Evolutionary conservation across 2,888 invertebrate genomes (phyloP).

Genomic region (Cosmia pyralina): DNA sequence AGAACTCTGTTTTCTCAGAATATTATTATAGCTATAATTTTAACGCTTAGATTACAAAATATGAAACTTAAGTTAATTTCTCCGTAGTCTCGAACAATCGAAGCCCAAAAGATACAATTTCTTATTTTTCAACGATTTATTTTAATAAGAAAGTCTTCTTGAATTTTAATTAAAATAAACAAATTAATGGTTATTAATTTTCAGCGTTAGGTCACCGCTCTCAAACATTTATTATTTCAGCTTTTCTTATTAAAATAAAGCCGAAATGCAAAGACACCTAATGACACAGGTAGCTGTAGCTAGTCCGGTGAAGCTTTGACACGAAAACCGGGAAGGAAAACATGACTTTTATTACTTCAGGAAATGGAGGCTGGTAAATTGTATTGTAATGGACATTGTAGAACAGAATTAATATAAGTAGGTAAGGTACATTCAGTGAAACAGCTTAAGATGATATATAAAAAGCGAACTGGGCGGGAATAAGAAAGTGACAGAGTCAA

Average conservation of each 20-base stretch:
- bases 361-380: slow-evolving; percentile 4
- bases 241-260: slow-evolving; percentile 17
- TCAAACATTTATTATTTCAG: slow-evolving; percentile 14
- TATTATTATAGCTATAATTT: not conserved
- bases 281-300: not conserved
- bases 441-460: no score
- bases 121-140: slow-evolving; percentile 1
- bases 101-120: not conserved
- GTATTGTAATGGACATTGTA: not conserved
- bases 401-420: slow-evolving; percentile 2
- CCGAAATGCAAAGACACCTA: slow-evolving; percentile 8
- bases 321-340: not conserved
- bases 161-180: slow-evolving; percentile 55
- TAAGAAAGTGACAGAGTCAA: no score
- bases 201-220: slow-evolving; percentile 18
- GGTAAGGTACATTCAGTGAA: no score
- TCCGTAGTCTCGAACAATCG: not conserved
- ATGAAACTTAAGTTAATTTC: slow-evolving; percentile 8
- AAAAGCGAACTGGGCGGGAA: no score
- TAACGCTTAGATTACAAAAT: not conserved
- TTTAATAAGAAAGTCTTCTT: slow-evolving; percentile 13
- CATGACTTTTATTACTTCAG: slow-evolving; percentile 13
- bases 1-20: not conserved
- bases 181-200: slow-evolving; percentile 55
- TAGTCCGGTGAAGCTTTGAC: not conserved